A percentile compares a stretch with the other conserved stretches of the same genome.
Conservation (phyloP, 2,888 invertebrate genomes). For the Saturnia pavonia region DNA sequence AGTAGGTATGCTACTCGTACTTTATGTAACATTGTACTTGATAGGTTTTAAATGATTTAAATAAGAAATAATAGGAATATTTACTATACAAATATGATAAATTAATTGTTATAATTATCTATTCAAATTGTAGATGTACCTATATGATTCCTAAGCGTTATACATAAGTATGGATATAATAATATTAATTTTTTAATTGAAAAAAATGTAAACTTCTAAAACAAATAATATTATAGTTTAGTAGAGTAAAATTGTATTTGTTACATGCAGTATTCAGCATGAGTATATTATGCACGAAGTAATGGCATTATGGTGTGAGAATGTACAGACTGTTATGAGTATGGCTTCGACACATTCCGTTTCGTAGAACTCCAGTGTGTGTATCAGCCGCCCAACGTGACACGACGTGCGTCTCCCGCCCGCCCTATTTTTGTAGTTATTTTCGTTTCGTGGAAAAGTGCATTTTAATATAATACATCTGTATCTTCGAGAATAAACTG, state of each 20-base stretch:
- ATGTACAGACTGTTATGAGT: neutral
- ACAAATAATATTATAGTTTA: neutral
- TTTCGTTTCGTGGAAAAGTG: conserved; percentile 6
- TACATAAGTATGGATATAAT: neutral
- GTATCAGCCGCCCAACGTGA: conserved; percentile 5
- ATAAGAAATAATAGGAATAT: too few species aligned
- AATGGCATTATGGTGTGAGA: neutral
- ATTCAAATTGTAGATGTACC: too few species aligned
- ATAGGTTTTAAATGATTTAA: too few species aligned
- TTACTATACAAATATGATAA: too few species aligned
- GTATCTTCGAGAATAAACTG: neutral
- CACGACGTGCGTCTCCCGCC: conserved; percentile 7
- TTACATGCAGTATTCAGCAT: neutral
- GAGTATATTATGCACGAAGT: neutral
- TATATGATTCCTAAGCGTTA: neutral
- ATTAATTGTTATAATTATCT: too few species aligned
- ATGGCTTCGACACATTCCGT: neutral
- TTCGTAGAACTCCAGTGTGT: neutral
- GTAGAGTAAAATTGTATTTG: neutral
- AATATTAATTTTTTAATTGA: neutral
- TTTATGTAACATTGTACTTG: too few species aligned
- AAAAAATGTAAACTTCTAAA: neutral
- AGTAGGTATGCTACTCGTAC: too few species aligned
- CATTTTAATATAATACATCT: neutral
- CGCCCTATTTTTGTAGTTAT: conserved; percentile 8